phyloP scores from a whole-genome alignment of 2,888 invertebrate genomes.

The Agrochola litura region DNA sequence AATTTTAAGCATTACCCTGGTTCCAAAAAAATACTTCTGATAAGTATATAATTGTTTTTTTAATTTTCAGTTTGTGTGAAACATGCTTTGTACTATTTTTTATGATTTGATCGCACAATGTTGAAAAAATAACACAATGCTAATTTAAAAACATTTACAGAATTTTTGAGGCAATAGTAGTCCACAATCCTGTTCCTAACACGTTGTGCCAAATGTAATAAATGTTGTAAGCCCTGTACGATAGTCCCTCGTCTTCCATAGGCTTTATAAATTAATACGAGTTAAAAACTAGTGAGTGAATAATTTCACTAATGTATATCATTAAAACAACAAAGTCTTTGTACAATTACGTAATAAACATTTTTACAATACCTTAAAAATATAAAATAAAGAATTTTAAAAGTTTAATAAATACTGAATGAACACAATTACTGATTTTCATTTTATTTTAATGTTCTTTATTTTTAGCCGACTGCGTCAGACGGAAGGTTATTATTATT shows the following conservation, averaged over 20 bases:
- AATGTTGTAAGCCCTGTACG: slow-evolving; percentile 76
- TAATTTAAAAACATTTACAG: slow-evolving; percentile 66
- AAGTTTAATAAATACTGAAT: slow-evolving; percentile 86
- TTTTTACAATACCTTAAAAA: slow-evolving; percentile 88
- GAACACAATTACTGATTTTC: slow-evolving; percentile 74
- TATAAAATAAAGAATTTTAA: slow-evolving; percentile 82
- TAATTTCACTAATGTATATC: slow-evolving; percentile 72
- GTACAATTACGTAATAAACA: slow-evolving; percentile 86
- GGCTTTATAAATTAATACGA: slow-evolving; percentile 73
- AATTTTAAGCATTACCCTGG: slow-evolving; percentile 34
- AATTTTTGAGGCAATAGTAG: slow-evolving; percentile 62
- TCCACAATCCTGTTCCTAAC: slow-evolving; percentile 84
- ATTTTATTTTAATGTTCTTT: slow-evolving; percentile 64
- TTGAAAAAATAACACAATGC: slow-evolving; percentile 35
- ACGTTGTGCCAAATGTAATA: slow-evolving; percentile 85
- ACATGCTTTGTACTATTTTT: slow-evolving; percentile 16
- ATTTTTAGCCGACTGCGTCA: slow-evolving; percentile 19
- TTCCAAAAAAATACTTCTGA: slow-evolving; percentile 33
- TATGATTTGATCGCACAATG: slow-evolving; percentile 60
- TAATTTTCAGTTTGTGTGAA: slow-evolving; percentile 28
- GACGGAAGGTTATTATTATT: slow-evolving; percentile 50
- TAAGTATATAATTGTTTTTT: slow-evolving; percentile 24
- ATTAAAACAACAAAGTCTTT: slow-evolving; percentile 81
- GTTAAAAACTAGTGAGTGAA: slow-evolving; percentile 71
- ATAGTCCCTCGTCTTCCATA: slow-evolving; percentile 88